Conservation (phyloP, 2,113 vertebrate species). For the Limanda limanda region DNA sequence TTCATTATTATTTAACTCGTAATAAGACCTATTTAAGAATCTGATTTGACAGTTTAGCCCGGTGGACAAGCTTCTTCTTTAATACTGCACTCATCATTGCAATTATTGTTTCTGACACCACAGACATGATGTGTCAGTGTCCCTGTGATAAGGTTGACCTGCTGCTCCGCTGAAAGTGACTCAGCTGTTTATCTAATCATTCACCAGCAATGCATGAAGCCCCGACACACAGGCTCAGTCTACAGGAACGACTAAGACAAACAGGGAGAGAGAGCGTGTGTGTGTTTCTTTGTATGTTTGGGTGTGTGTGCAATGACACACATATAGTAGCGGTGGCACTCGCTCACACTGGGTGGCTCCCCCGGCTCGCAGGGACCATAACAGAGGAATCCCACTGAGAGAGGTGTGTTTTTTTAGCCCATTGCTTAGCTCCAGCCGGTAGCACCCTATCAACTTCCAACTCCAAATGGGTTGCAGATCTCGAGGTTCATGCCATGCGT, state of each 20-base stretch:
- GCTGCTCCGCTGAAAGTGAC: constrained; percentile 14
- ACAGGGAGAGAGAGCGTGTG: not conserved
- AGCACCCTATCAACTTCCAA: constrained; percentile 46
- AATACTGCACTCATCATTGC: not conserved
- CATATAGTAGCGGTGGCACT: not conserved
- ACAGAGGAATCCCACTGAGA: constrained; percentile 15
- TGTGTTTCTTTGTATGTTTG: not conserved
- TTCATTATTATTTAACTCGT: not conserved
- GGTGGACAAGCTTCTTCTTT: not conserved
- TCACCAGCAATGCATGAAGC: constrained; percentile 57
- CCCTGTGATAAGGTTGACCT: constrained; percentile 6
- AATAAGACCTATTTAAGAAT: not conserved
- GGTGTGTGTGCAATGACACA: constrained; percentile 8
- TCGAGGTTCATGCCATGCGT: constrained; percentile 32
- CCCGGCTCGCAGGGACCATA: constrained; percentile 8
- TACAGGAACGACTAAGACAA: constrained; percentile 33
- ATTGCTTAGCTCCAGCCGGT: constrained; percentile 46
- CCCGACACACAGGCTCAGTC: constrained; percentile 11
- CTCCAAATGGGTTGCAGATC: constrained; percentile 55
- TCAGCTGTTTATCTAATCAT: constrained; percentile 52
- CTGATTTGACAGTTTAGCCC: not conserved
- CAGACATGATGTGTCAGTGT: constrained; percentile 16
- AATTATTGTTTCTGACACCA: not conserved
- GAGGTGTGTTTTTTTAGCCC: constrained; percentile 18
- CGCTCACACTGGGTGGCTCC: not conserved